A percentile compares a stretch with the other conserved stretches of the same genome.
Conservation (phyloP, 2,113 vertebrate species). For the human region GRCh38 chr6:91437501-91438000, state of each 20-base stretch:
- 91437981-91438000: conserved; percentile 60
- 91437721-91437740: conserved; percentile 61
- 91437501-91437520: conserved; percentile 78
- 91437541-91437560: conserved; percentile 72
- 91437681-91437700: neutral
- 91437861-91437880: conserved; percentile 73
- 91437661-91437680: neutral
- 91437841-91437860: conserved; percentile 71
- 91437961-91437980: conserved; percentile 63
- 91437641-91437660: conserved; percentile 44
- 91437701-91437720: conserved; percentile 63
- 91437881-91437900: conserved; percentile 70
- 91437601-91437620: conserved; percentile 47
- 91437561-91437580: conserved; percentile 76
- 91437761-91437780: conserved; percentile 79
- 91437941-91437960: conserved; percentile 59
- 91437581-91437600: conserved; percentile 52
- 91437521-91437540: conserved; percentile 74
- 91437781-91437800: conserved; percentile 71
- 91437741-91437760: conserved; percentile 72
- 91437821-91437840: conserved; percentile 72
- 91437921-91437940: conserved; percentile 54
- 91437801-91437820: conserved; percentile 79
- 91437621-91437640: conserved; percentile 61
- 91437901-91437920: conserved; percentile 73